These are phyloP conservation scores for Rhizomys pruinosus DNA, from an alignment of 2,113 vertebrate species.

Conservation along the genomic window DNA sequence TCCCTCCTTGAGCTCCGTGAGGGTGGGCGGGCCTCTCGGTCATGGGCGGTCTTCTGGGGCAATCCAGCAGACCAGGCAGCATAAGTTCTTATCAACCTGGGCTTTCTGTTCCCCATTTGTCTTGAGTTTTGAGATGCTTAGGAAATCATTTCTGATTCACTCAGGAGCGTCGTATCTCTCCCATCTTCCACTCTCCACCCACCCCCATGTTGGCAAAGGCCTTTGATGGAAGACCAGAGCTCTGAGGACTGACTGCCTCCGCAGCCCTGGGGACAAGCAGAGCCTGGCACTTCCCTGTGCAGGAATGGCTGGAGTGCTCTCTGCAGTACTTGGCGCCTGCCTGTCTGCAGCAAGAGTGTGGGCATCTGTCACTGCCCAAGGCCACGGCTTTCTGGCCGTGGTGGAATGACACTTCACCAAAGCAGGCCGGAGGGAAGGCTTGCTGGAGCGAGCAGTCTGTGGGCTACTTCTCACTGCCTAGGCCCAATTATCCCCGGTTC, in stretches of 20 bases:
- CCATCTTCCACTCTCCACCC: not conserved
- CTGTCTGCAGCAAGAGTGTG: not conserved
- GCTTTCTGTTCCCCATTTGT: not conserved
- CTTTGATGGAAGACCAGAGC: not conserved
- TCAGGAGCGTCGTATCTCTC: not conserved
- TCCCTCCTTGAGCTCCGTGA: fast-evolving
- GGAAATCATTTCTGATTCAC: constrained; percentile 52
- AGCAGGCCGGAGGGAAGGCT: not conserved
- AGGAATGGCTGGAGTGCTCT: not conserved
- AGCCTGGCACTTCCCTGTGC: not conserved
- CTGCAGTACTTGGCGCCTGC: not conserved
- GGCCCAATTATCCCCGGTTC: constrained; percentile 24
- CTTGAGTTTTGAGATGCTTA: not conserved
- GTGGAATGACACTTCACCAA: not conserved
- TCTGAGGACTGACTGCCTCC: fast-evolving
- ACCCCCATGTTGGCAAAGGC: not conserved
- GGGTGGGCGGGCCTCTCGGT: no score
- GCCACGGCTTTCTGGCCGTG: not conserved
- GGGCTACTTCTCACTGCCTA: not conserved
- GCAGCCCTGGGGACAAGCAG: no score
- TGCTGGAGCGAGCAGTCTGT: not conserved
- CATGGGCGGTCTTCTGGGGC: no score
- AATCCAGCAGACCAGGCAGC: fast-evolving
- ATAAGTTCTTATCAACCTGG: no score
- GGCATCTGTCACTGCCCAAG: not conserved